Conservation (phyloP, 2,797 vertebrate species). For the Vespertilio murinus region DNA sequence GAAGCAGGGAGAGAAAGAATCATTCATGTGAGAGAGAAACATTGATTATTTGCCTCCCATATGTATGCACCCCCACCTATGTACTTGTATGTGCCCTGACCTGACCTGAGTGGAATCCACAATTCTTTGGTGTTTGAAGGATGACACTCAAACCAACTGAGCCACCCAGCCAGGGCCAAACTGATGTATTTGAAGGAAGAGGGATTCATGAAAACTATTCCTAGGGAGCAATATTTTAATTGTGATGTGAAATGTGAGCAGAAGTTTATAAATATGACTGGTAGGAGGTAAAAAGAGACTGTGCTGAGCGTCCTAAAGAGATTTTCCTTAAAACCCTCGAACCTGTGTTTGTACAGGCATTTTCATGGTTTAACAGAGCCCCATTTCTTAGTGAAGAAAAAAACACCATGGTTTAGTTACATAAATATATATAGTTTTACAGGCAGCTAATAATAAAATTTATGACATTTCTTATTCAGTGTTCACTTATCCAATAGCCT, state of each 20-base stretch:
- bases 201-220: background rate
- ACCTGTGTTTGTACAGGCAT: background rate
- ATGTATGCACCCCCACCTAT: background rate
- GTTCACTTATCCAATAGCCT: background rate
- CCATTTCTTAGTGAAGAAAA: background rate
- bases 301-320: background rate
- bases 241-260: background rate
- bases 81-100: background rate
- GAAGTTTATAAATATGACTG: background rate
- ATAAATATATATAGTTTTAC: background rate
- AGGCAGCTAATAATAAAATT: background rate
- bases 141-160: background rate
- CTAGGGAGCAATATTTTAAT: background rate
- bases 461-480: background rate
- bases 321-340: background rate
- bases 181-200: background rate
- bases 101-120: background rate
- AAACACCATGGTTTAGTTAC: background rate
- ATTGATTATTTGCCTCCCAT: background rate
- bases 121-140: background rate
- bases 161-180: background rate
- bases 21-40: background rate
- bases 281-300: background rate
- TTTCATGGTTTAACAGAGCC: background rate
- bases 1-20: background rate